Percentiles rank a stretch among this genome's conserved stretches.
These are phyloP conservation scores for Phalacrocorax brasilianus DNA, from an alignment of 2,113 vertebrate species.

Conservation along the genomic window DNA sequence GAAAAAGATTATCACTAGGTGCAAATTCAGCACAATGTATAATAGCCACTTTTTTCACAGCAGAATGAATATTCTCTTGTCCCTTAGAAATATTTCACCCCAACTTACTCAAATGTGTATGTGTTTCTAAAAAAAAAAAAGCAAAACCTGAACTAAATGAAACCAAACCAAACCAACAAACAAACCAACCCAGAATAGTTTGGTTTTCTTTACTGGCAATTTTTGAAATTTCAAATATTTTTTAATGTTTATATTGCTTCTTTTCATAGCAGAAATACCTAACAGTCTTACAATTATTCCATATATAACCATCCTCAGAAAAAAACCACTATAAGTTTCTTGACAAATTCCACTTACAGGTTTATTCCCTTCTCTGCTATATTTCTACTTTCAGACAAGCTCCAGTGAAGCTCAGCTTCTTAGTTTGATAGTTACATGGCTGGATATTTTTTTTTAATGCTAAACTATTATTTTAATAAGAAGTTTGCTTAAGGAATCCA, in stretches of 20 bases:
- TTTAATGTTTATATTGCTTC: neutral
- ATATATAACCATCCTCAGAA: neutral
- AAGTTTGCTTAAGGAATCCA: neutral
- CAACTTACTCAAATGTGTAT: neutral
- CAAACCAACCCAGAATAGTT: neutral
- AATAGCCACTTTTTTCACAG: neutral
- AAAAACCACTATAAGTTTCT: neutral
- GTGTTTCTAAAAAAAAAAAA: neutral
- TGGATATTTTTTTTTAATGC: neutral
- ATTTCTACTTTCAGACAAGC: neutral
- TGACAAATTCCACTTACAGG: neutral
- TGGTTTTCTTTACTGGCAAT: accelerated
- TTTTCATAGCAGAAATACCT: neutral
- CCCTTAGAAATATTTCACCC: neutral
- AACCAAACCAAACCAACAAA: neutral
- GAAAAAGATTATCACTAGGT: neutral
- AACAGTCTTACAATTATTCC: neutral
- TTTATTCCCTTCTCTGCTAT: neutral
- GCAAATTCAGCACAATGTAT: neutral
- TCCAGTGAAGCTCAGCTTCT: neutral
- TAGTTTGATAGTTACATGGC: neutral
- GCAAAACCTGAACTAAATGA: neutral
- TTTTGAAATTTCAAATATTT: neutral
- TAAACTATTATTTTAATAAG: neutral
- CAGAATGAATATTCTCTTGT: neutral